A percentile compares a stretch with the other conserved stretches of the same genome.
phyloP scores from a whole-genome alignment of 23 tunicate genomes.

The Trididemnum miniatum region DNA sequence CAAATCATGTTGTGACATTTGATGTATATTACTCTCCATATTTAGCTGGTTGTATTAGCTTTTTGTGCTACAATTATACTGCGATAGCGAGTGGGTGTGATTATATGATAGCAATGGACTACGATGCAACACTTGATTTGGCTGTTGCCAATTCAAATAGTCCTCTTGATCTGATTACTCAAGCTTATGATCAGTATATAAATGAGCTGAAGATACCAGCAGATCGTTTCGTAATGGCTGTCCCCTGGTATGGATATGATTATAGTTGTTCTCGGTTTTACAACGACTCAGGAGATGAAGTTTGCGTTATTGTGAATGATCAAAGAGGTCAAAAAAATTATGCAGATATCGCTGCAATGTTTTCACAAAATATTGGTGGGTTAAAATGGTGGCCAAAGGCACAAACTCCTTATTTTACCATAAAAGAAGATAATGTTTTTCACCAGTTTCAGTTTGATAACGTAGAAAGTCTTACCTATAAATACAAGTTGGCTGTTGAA shows the following conservation, averaged over 20 bases:
- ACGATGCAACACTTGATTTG: constrained; percentile 70
- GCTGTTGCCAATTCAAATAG: constrained; percentile 71
- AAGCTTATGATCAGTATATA: constrained; percentile 55
- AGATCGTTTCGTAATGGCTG: constrained; percentile 60
- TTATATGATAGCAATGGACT: constrained; percentile 73
- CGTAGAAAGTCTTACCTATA: constrained; percentile 38
- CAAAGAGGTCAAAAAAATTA: constrained; percentile 16
- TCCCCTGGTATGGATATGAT: constrained; percentile 89
- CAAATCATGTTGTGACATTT: constrained; percentile 45
- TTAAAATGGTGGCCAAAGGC: constrained; percentile 47
- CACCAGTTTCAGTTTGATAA: constrained; percentile 77
- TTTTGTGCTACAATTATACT: constrained; percentile 62
- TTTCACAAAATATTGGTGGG: constrained; percentile 17
- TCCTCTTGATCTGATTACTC: constrained; percentile 41
- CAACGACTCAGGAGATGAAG: constrained; percentile 39
- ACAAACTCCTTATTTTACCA: constrained; percentile 52
- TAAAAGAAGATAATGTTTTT: constrained; percentile 31
- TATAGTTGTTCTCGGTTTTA: constrained; percentile 54
- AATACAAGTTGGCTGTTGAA: constrained; percentile 47
- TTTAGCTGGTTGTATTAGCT: constrained; percentile 39
- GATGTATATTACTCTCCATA: constrained; percentile 65
- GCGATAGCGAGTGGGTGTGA: constrained; percentile 51
- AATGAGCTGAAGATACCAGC: constrained; percentile 41
- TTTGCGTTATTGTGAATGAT: constrained; percentile 47
- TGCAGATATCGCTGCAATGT: constrained; percentile 24